Base-by-base conservation (phyloP, 2,888 invertebrate genomes). In the Diarsia brunnea region DNA sequence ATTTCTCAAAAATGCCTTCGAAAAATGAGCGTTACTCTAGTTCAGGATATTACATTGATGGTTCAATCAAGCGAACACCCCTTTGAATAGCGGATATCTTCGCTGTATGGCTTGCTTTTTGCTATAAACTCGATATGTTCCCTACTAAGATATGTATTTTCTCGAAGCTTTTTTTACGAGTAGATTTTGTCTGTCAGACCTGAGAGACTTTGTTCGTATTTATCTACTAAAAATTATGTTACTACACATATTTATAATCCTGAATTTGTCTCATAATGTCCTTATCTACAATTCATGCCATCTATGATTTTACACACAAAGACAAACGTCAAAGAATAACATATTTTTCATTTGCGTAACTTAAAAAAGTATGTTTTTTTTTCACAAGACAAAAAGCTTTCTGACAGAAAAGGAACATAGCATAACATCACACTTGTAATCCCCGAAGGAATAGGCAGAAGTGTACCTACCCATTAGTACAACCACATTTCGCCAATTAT, bases 31-130 rank as follows among this genome's bases (percentile, higher is more conserved):
- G 81, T 88, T 86, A 87, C 86, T 90, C 81, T 87, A 77, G 88
- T 84, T 84, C 90, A 91, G 91, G 92, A 92, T 92, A 92, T 92
- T 92, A 90, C 89, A 78, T 85, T 88, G 90, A 91, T 89, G 90
- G 87, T 85, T 89, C 88, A 87, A 89, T 89, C 89, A 89, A 84
- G 82, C 79, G 83, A 74, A 75, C 75, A 73, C 73, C 67, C 75
- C 78, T 79, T 83, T 79, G 73, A 84, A 84, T 75, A 75, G 70
- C 86, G 88, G 88, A 90, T 87, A 86, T 86, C 77, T 84, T 79
- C 64, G 72, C 81, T 87, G 79, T 77, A 78, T 68, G 67, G 71
- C 64, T 76, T 78, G 67, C 73, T 83, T 82, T 81, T 82, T 66
- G 70, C 77, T 80, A 78, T 79, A 86, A 87, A 84, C 70, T 76